These are phyloP conservation scores for Drosophila algonquin DNA, from an alignment of 2,888 invertebrate species.

Conservation along the genomic window DNA sequence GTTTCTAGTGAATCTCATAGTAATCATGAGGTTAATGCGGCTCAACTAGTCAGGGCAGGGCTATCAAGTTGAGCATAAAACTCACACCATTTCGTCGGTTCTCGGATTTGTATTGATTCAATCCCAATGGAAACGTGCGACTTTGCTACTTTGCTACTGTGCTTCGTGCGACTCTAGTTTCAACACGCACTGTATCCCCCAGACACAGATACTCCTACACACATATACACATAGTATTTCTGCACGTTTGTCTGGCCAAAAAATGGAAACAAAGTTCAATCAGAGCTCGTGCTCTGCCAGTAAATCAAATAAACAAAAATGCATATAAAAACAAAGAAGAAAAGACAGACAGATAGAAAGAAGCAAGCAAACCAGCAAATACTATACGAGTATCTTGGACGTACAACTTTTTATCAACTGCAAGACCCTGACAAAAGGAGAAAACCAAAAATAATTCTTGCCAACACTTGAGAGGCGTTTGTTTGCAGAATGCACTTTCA, in stretches of 20 bases:
- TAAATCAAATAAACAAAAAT: conserved; percentile 45
- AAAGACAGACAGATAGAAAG: conserved; percentile 2
- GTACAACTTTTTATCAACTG: conserved; percentile 53
- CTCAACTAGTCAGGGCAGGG: too few relatives aligned
- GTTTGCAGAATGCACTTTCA: conserved; percentile 13
- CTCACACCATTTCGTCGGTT: too few relatives aligned
- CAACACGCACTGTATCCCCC: conserved; percentile 3
- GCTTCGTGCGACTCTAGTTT: background rate
- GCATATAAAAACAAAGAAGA: conserved; percentile 24
- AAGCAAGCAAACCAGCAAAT: conserved; percentile 16
- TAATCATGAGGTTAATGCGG: too few relatives aligned
- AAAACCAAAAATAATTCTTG: conserved; percentile 33
- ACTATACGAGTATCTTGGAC: conserved; percentile 14
- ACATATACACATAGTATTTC: background rate
- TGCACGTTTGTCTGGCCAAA: conserved; percentile 14
- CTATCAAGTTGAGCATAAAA: too few relatives aligned
- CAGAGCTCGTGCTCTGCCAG: conserved; percentile 35
- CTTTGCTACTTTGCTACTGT: background rate
- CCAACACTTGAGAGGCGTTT: conserved; percentile 47
- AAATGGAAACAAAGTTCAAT: conserved; percentile 50
- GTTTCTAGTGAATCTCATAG: too few relatives aligned
- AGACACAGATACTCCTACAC: background rate
- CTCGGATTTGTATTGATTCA: too few relatives aligned
- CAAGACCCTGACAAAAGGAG: conserved; percentile 9
- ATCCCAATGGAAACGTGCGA: background rate